Base-by-base conservation (phyloP, 1,140 invertebrate species). In the Drosophila ohnishii region DNA sequence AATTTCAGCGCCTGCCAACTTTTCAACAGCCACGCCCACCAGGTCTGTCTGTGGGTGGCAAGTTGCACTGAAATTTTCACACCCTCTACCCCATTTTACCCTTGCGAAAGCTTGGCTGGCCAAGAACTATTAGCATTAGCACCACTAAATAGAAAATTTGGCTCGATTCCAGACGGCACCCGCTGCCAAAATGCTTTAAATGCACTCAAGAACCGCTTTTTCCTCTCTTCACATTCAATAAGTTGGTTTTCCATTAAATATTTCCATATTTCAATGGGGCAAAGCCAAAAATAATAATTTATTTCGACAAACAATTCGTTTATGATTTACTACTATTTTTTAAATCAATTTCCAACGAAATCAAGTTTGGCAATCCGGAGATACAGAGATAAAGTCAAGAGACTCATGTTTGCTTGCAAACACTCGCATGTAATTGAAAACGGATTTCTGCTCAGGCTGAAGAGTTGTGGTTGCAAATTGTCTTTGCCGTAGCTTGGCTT, bases 111-210 rank as follows among this genome's bases (percentile, higher is more conserved):
- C 28, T 63, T 48, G 50, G 70, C 47, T 60, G 48, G 82, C 69
- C 81, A 84, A 69, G 59, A 81, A 73, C 82, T 83, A 85, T 85
- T 85, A 82, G 82, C 82, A 82, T 87, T 87, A 82, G 78, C 66
- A 77, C 55, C 79, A 64, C 75, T 66, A 82, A 82, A 76, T 76
- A 66, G 75, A 72, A 77, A 72, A 72, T 76, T 86, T 86, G 83
- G 82, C 78, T 14, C 4, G 8, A 14, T 25, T 82, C 82, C 82
- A 86, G 56, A 32, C 19, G 50, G 42, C 80, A 67, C 79, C 76
- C 72, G 47, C 77, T 72, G 80, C 76, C 80, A 76, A 84, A 51
- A 73, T 51, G 53, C 45, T 53, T 61, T 73, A 70, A 39, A 76
- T 71, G 65, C 60, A 63, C 47, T 69, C 58, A 42, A 47, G 51